phyloP scores from a whole-genome alignment of 2,113 vertebrate species.

The Cygnus atratus region DNA sequence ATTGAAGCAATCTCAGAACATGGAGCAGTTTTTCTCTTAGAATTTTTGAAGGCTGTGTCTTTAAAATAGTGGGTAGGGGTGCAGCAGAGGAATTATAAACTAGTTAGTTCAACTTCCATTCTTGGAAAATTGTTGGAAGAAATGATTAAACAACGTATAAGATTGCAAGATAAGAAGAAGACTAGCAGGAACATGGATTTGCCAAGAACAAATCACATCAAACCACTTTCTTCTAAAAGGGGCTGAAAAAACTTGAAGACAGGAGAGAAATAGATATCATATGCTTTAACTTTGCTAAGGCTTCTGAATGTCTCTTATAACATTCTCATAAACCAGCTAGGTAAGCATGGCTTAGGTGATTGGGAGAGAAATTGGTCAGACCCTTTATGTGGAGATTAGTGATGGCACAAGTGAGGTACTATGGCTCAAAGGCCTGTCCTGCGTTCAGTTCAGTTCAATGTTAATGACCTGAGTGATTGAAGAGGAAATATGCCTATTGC shows the following conservation, averaged over 20 bases:
- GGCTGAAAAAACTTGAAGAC: not conserved
- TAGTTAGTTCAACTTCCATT: not conserved
- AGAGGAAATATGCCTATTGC: slow-evolving; percentile 8
- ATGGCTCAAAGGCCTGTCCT: not conserved
- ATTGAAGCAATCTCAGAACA: not conserved
- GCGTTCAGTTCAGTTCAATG: not conserved
- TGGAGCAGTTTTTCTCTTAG: not conserved
- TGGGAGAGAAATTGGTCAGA: not conserved
- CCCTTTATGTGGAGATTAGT: not conserved
- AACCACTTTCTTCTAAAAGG: not conserved
- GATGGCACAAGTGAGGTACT: not conserved
- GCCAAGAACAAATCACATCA: not conserved
- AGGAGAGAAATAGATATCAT: not conserved
- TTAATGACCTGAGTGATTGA: slow-evolving; percentile 29
- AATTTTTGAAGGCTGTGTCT: not conserved
- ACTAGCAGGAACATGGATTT: not conserved
- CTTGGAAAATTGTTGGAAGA: slow-evolving; percentile 19
- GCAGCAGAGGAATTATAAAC: not conserved
- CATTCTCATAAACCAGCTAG: not conserved
- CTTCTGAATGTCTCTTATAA: not conserved
- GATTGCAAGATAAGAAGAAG: not conserved
- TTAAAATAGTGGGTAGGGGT: not conserved
- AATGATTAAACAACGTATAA: not conserved
- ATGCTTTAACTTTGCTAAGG: not conserved
- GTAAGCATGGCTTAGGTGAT: not conserved